These are phyloP conservation scores for Thinocorus orbignyianus DNA, from an alignment of 2,113 vertebrate genomes.

Conservation along the genomic window DNA sequence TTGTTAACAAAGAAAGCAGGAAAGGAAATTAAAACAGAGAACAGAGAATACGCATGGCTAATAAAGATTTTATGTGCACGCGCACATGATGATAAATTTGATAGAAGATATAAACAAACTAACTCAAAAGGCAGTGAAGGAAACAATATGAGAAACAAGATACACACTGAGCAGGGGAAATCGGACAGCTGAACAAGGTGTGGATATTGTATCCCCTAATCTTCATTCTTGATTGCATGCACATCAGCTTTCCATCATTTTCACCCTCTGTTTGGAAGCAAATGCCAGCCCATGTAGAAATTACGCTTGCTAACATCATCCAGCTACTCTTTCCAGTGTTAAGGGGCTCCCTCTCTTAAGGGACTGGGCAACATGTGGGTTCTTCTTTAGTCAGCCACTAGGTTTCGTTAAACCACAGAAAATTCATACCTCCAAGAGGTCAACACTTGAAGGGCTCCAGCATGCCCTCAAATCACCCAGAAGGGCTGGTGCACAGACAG, in stretches of 20 bases:
- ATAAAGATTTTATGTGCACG: conserved; percentile 35
- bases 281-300: background rate
- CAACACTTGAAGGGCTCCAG: background rate
- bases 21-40: conserved; percentile 47
- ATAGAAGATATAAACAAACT: conserved; percentile 19
- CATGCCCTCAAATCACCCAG: background rate
- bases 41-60: conserved; percentile 8
- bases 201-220: accelerated
- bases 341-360: background rate
- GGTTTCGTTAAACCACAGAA: background rate
- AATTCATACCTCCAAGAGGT: background rate
- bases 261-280: background rate
- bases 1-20: conserved; percentile 19
- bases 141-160: background rate
- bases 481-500: background rate
- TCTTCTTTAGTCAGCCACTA: background rate
- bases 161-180: background rate
- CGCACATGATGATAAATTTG: conserved; percentile 34
- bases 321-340: background rate
- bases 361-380: accelerated
- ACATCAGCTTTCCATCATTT: background rate
- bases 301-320: background rate
- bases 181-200: background rate
- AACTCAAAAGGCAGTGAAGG: background rate
- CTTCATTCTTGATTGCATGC: accelerated